phyloP scores from a whole-genome alignment of 2,888 invertebrate species.

The Cephus nigrinus region DNA sequence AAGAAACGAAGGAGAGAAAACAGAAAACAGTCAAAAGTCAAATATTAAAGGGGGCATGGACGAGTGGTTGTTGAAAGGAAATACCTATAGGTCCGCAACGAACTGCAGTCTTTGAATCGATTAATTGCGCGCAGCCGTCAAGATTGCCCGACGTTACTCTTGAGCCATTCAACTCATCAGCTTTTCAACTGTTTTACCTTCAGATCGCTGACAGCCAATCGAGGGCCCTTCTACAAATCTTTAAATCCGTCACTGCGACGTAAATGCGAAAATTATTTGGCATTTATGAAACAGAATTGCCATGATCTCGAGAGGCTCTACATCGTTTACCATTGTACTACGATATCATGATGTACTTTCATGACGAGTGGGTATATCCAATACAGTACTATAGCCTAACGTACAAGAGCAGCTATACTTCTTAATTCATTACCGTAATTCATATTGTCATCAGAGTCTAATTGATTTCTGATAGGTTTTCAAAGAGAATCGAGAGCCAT shows the following conservation, averaged over 20 bases:
- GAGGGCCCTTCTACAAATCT: constrained; percentile 26
- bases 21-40: neutral
- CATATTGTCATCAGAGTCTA: neutral
- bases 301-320: neutral
- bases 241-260: neutral
- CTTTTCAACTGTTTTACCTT: neutral
- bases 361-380: neutral
- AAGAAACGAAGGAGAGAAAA: constrained; percentile 29
- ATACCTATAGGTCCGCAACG: neutral
- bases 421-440: neutral
- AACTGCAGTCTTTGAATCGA: constrained; percentile 9
- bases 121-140: constrained; percentile 30
- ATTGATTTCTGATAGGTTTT: neutral
- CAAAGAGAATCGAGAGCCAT: neutral
- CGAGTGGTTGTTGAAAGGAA: neutral
- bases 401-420: neutral
- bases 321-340: neutral
- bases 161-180: constrained; percentile 32
- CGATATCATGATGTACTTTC: neutral
- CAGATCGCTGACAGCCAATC: neutral
- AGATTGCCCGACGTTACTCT: constrained; percentile 12
- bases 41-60: neutral
- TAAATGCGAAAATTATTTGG: neutral
- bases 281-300: neutral
- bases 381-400: neutral